Base-by-base conservation (phyloP, 2,797 vertebrate genomes). In the Hydrocynus forskahlii region DNA sequence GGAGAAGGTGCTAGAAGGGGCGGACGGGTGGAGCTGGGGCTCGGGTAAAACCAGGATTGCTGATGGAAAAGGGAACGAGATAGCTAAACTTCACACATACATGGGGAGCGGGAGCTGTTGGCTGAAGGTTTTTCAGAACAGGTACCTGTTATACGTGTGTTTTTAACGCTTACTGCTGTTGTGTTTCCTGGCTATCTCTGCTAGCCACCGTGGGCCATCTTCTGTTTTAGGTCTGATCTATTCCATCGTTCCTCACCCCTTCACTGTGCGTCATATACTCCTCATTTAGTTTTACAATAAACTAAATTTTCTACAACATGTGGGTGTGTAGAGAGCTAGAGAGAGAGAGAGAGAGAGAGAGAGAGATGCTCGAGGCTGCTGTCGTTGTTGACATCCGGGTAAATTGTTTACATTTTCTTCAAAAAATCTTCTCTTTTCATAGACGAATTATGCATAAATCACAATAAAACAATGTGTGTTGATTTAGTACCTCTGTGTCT, bases 91-190 rank as follows among this genome's bases (percentile, higher is more conserved):
- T 48, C 12, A 35, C 5, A 19, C 0, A 25, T 40, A 4, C 19
- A 45, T 54, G 23, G 40, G 71, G 52, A 67, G 82, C 69, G 57
- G 74, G 35, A 69, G 6, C 70, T 79, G 75, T 48, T 35, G 17
- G 57, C 35, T 67, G 72, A 85, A 0, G 35, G 68, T 23, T 40
- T 21, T 50, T 10, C 23, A 23, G 71, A 7, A 54, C 86, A 89
- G 91, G 91, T 80, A 84, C 62, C 85, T 80, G 80, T 88, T 75
- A 67, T 60, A 10, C 67, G 73, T 82, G 35, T 35, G 35, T 35
- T 35, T 73, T 74, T 80, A 8, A 60, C 38, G 55, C 38, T 38
- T 5, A 38, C 2, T 54, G n/a, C 23, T 3, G 0, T 1, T 43
- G 16, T 52, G 55, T 72, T 48, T 72, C 50, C n/a, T 54, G 7